Conservation (phyloP, 1,140 invertebrate genomes). For the Trichonephila clavipes region DNA sequence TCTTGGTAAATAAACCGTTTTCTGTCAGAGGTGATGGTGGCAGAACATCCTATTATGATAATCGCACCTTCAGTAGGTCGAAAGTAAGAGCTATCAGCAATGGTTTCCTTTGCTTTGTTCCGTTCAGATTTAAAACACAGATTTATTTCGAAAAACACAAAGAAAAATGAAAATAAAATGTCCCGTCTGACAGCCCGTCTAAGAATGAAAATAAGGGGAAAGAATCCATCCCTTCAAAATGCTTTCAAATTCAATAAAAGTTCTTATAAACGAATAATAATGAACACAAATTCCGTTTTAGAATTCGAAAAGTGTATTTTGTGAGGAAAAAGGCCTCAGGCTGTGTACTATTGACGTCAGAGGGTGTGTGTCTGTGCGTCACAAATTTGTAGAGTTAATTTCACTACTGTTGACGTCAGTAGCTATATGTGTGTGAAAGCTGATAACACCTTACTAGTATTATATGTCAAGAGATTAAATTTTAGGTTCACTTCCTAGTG, state of each 20-base stretch:
- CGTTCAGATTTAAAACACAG: no score
- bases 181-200: slow-evolving; percentile 25
- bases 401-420: slow-evolving; percentile 3
- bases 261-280: slow-evolving; percentile 7
- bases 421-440: not conserved
- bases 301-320: slow-evolving; percentile 14
- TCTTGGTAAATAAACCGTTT: not conserved
- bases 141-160: not conserved
- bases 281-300: not conserved
- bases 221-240: not conserved
- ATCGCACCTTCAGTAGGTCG: slow-evolving; percentile 20
- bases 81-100: not conserved
- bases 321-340: not conserved
- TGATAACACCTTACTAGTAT: not conserved
- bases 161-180: not conserved
- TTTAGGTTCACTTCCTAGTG: not conserved
- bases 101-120: not conserved
- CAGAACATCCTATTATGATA: slow-evolving; percentile 42
- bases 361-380: slow-evolving; percentile 13
- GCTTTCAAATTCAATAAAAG: not conserved
- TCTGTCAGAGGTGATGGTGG: not conserved
- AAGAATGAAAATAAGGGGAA: not conserved
- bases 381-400: slow-evolving; percentile 20
- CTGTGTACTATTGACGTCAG: slow-evolving; percentile 26
- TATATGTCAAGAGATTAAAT: not conserved